Percentiles rank a stretch among this genome's conserved stretches.
Conservation (phyloP, 2,888 invertebrate species). For the Allygus modestus region DNA sequence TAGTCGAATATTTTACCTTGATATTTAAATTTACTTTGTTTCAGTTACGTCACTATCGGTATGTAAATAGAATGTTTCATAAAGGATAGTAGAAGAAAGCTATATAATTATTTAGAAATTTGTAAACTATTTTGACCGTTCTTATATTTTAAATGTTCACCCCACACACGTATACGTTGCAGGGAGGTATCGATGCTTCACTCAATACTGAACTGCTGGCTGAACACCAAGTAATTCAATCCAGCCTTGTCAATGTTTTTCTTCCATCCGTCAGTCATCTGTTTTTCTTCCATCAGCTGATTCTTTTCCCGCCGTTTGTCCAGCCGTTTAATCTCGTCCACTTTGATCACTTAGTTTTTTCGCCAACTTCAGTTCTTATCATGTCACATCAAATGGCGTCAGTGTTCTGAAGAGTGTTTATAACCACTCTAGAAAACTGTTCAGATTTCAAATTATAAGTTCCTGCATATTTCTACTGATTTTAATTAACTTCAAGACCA, state of each 20-base stretch:
- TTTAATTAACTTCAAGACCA: no score
- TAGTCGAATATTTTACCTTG: no score
- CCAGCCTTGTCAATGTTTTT: conserved; percentile 30
- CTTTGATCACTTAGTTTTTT: conserved; percentile 19
- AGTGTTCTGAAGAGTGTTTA: background rate
- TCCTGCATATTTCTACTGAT: no score
- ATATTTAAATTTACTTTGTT: no score
- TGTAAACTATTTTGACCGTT: no score
- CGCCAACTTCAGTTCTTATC: background rate
- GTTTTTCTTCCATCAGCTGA: conserved; percentile 43
- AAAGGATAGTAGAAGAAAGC: no score
- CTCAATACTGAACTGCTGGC: background rate
- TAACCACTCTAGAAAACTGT: background rate
- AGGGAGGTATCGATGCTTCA: background rate
- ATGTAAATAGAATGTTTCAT: no score
- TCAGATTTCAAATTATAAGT: no score
- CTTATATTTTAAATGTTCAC: no score
- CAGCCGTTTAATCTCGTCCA: conserved; percentile 1
- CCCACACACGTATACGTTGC: no score
- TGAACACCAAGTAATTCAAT: conserved; percentile 3
- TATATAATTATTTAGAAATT: no score
- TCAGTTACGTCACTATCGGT: no score
- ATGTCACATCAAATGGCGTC: conserved; percentile 7
- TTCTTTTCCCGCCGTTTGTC: conserved; percentile 32
- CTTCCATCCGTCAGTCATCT: conserved; percentile 6